Evolutionary conservation across 2,888 invertebrate genomes (phyloP).

Genomic region (Augochlorella aurata): DNA sequence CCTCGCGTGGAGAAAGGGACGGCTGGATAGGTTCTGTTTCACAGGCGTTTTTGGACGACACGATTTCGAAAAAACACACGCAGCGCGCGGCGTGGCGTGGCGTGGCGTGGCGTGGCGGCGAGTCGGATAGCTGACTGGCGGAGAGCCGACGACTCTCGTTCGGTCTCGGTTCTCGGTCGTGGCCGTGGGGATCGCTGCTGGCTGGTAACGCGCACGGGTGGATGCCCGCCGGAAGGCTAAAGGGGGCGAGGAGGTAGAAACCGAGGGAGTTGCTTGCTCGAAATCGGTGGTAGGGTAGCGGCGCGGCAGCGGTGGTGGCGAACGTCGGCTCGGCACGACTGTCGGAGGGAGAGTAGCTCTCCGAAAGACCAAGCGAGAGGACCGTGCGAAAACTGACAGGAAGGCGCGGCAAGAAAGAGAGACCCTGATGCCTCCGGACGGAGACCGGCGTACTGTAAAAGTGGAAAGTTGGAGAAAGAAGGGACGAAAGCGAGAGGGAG

Average conservation of each 20-base stretch:
- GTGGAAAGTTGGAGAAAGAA: constrained; percentile 43
- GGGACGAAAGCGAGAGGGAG: neutral
- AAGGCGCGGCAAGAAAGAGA: constrained; percentile 16
- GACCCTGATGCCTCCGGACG: constrained; percentile 18
- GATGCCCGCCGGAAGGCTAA: constrained; percentile 60
- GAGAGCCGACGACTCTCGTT: constrained; percentile 77
- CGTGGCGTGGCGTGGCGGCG: constrained; percentile 72
- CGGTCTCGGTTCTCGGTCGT: constrained; percentile 73
- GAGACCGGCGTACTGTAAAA: constrained; percentile 32
- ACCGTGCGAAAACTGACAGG: constrained; percentile 18
- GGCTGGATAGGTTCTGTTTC: constrained; percentile 41
- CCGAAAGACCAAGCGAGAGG: constrained; percentile 45
- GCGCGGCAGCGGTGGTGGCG: constrained; percentile 61
- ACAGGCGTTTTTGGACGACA: constrained; percentile 49
- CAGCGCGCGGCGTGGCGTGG: constrained; percentile 75
- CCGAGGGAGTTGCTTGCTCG: constrained; percentile 64
- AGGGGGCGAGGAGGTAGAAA: constrained; percentile 58
- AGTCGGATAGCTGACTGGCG: constrained; percentile 81
- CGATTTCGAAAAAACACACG: constrained; percentile 66
- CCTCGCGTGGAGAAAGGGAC: constrained; percentile 23
- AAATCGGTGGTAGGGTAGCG: constrained; percentile 65
- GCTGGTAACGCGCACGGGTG: constrained; percentile 70
- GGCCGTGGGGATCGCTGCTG: constrained; percentile 75
- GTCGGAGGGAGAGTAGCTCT: constrained; percentile 42
- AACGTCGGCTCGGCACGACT: constrained; percentile 59